Evolutionary conservation across 2,888 invertebrate species (phyloP).

Genomic region (Epirrhoe alternata): DNA sequence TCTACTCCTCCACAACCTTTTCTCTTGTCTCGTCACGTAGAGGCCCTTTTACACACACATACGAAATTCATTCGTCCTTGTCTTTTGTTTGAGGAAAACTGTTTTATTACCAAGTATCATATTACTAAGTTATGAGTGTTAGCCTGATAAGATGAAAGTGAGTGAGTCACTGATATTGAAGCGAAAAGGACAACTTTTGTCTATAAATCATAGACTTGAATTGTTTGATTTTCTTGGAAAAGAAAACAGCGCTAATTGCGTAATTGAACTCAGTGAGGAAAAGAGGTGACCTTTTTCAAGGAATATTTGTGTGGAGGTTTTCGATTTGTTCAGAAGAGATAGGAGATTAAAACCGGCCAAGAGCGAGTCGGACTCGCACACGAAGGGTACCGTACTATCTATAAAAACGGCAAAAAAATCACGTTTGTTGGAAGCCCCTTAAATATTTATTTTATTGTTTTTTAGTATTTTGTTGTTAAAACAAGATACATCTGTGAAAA

Average conservation of each 20-base stretch:
- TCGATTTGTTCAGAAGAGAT: no score
- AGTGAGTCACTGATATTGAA: constrained; percentile 25
- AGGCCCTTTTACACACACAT: constrained; percentile 46
- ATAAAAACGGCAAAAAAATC: no score
- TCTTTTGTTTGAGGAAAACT: constrained; percentile 51
- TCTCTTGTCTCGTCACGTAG: constrained; percentile 57
- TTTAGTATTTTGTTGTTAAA: no score
- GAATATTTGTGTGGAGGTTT: no score
- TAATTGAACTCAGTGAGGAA: no score
- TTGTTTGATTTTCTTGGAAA: neutral
- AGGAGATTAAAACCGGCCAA: no score
- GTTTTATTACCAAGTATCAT: constrained; percentile 44
- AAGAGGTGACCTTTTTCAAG: no score
- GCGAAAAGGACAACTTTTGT: constrained; percentile 7
- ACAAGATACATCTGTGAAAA: no score
- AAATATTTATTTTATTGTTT: no score
- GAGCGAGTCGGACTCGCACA: no score
- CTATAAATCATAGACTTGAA: neutral
- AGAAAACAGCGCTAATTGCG: neutral
- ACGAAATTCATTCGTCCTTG: constrained; percentile 49
- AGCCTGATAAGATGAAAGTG: constrained; percentile 39
- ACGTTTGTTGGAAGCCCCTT: no score
- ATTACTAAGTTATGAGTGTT: constrained; percentile 40
- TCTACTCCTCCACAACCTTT: constrained; percentile 44
- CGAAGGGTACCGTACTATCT: no score